Percentiles rank a stretch among this genome's conserved stretches.
These are phyloP conservation scores for Drosophila ogumai DNA, from an alignment of 1,140 invertebrate genomes.

Conservation along the genomic window DNA sequence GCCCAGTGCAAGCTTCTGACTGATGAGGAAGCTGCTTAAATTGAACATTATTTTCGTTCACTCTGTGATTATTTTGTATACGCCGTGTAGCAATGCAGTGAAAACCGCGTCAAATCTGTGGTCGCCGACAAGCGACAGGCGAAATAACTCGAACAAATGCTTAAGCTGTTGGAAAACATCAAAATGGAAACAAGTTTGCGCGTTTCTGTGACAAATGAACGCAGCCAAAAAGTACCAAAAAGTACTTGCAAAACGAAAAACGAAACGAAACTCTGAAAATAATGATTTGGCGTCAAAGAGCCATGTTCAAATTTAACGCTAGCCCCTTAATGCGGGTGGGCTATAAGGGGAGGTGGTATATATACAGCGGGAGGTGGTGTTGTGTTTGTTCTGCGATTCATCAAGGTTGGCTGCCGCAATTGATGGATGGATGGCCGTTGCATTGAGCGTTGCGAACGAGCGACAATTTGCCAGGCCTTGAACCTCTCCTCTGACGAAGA, in stretches of 20 bases:
- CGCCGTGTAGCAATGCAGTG: conserved; percentile 54
- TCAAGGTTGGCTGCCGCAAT: conserved; percentile 66
- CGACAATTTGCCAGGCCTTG: conserved; percentile 76
- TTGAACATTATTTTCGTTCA: conserved; percentile 16
- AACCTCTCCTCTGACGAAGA: conserved; percentile 62
- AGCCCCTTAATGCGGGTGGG: conserved; percentile 44
- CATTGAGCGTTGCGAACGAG: conserved; percentile 52
- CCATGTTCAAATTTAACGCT: conserved; percentile 79
- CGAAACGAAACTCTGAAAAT: conserved; percentile 61
- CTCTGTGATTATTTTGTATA: not conserved
- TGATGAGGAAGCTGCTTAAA: conserved; percentile 65
- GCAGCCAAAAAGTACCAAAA: conserved; percentile 25
- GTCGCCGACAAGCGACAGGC: too few relatives aligned
- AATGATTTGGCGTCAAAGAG: conserved; percentile 74
- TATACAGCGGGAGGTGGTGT: conserved; percentile 26
- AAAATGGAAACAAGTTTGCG: conserved; percentile 61
- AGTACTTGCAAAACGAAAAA: not conserved
- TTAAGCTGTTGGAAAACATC: conserved; percentile 51
- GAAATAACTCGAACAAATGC: conserved; percentile 59
- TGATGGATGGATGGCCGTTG: conserved; percentile 63
- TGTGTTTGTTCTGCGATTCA: conserved; percentile 60
- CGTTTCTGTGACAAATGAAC: conserved; percentile 62
- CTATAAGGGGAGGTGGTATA: not conserved
- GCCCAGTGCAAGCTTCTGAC: conserved; percentile 16
- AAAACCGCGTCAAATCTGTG: conserved; percentile 49